A percentile compares a stretch with the other conserved stretches of the same genome.
Evolutionary conservation across 2,888 invertebrate genomes (phyloP).

Genomic region (Microctonus brassicae): DNA sequence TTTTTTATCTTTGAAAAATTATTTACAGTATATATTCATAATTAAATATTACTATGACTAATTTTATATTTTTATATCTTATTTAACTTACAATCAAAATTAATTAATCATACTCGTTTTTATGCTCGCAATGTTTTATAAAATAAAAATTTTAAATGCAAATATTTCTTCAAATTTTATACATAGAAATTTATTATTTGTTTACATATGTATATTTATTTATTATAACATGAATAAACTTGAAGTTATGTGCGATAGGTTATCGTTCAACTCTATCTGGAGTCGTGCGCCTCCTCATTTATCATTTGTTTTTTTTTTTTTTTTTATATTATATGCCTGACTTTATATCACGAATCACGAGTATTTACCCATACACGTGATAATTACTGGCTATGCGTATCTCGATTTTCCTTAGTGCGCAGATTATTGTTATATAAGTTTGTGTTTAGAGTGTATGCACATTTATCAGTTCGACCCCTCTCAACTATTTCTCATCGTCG

Average conservation of each 20-base stretch:
- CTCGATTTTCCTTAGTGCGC: slow-evolving; percentile 33
- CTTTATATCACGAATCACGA: slow-evolving; percentile 58
- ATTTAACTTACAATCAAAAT: background rate
- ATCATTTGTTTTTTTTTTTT: slow-evolving; percentile 13
- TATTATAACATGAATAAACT: slow-evolving; percentile 1
- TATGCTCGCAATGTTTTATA: background rate
- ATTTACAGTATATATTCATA: background rate
- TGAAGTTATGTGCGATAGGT: slow-evolving; percentile 16
- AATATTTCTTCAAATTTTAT: too few relatives aligned
- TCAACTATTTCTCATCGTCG: background rate
- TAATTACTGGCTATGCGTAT: slow-evolving; percentile 60
- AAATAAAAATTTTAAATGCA: background rate
- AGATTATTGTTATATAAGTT: slow-evolving; percentile 35
- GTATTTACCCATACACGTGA: slow-evolving; percentile 63
- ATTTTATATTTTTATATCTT: background rate
- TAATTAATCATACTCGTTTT: background rate
- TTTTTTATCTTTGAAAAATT: background rate
- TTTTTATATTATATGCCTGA: slow-evolving; percentile 21
- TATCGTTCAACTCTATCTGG: slow-evolving; percentile 31
- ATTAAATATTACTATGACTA: background rate
- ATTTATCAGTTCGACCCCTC: background rate
- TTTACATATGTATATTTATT: background rate
- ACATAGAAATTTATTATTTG: too few relatives aligned
- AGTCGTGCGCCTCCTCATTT: slow-evolving; percentile 35
- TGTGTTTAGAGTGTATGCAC: background rate